Evolutionary conservation across 1,140 invertebrate species (phyloP), one percentile per base, ranked within the genome.

Genomic region (Drosophila auraria): DNA sequence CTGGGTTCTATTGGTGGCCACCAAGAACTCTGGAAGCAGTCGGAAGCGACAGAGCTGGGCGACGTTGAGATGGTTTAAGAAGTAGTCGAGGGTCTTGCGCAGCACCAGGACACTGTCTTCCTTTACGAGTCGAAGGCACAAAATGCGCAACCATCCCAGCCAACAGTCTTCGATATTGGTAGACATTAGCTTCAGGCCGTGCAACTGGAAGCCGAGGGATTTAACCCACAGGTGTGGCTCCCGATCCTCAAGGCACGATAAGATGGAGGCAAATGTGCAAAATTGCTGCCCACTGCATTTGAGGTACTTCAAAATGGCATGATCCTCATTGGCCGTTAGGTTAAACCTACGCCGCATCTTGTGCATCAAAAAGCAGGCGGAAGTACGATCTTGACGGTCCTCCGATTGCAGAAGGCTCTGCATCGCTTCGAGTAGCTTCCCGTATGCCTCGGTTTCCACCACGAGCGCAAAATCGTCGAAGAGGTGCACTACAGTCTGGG

Each of bases 191-290:
- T 30, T 30, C 27, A 30, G 27, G 6, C 0, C 27, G 49, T 7
- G 20, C 38, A 38, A 11, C 42, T 25, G 17, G 27, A 5, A 30
- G n/a, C 45, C 94, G 44, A 87, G 14, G 71, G 78, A 61, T 1
- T 72, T 58, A 30, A 82, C 1, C 87, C 14, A 95, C 87, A 30
- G 27, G 84, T 95, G 95, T 23, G 93, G 93, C 82, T 95, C 95
- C 74, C 95, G 94, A 77, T 95, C 95, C 84, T 95, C 95, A n/a
- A 95, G 90, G 23, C 92, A 93, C 87, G 95, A 94, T 20, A 95
- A 69, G 30, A 95, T 78, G 12, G 65, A 92, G 8, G 57, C 50
- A 5, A 54, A 50, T 87, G 82, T 30, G 27, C 27, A 30, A 30
- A 30, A 92, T 2, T 56, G 64, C 6, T 25, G 40, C 12, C 64